A percentile compares a stretch with the other conserved stretches of the same genome.
phyloP scores from a whole-genome alignment of 1,140 invertebrate species.

The Acromyrmex echinatior region DNA sequence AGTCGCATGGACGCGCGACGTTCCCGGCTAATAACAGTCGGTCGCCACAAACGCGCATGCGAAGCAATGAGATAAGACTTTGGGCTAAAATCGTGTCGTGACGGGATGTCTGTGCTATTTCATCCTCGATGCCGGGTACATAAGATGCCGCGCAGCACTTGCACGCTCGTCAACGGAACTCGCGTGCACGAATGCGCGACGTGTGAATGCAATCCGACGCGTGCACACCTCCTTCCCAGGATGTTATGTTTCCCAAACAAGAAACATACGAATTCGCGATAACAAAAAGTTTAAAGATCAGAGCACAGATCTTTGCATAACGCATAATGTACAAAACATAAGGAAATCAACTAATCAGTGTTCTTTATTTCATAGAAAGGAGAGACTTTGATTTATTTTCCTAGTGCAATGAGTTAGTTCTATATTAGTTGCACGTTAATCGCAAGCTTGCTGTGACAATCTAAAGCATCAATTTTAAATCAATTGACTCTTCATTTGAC shows the following conservation, averaged over 20 bases:
- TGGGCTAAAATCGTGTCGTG: conserved; percentile 78
- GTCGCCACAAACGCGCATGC: conserved; percentile 73
- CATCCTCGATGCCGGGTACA: conserved; percentile 61
- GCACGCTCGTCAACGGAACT: conserved; percentile 21
- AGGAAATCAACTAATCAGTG: too few species aligned
- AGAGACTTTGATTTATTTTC: too few species aligned
- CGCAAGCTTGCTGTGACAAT: too few species aligned
- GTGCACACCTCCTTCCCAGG: neutral
- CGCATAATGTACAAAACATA: too few species aligned
- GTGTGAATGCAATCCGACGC: conserved; percentile 35
- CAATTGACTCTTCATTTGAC: too few species aligned
- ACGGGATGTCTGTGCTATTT: conserved; percentile 77
- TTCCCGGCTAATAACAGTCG: conserved; percentile 78
- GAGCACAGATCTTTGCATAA: too few species aligned
- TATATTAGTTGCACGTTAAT: too few species aligned
- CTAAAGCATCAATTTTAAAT: too few species aligned
- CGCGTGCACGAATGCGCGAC: conserved; percentile 64
- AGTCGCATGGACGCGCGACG: conserved; percentile 79
- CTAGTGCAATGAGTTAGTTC: too few species aligned
- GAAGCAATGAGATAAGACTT: conserved; percentile 78
- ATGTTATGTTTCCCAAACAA: neutral
- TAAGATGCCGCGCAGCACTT: conserved; percentile 37
- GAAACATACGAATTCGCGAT: conserved; percentile 1
- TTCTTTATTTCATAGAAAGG: too few species aligned
- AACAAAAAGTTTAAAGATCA: neutral